A percentile compares a stretch with the other conserved stretches of the same genome.
phyloP scores from a whole-genome alignment of 2,888 invertebrate species.

The Caenorhabditis sulstoni region DNA sequence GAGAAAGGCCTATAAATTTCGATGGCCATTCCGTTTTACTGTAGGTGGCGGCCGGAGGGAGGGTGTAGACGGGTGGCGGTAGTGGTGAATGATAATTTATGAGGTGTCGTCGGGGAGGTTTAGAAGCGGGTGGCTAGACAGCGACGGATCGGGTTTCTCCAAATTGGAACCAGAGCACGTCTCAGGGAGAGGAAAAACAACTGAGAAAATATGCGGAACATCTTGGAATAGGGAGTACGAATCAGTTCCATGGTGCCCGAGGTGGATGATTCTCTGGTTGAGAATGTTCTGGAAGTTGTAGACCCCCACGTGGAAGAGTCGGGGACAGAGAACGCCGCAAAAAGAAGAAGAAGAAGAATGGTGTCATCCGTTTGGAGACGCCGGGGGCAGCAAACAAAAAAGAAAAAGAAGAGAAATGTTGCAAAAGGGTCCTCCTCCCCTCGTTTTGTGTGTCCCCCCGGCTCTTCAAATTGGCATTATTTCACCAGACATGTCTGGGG shows the following conservation, averaged over 20 bases:
- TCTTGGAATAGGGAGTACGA: neutral
- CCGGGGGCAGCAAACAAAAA: conserved; percentile 5
- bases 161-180: conserved; percentile 40
- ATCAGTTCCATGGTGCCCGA: too few relatives aligned
- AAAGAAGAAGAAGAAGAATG: neutral
- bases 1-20: conserved; percentile 41
- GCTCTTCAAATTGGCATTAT: conserved; percentile 52
- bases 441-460: conserved; percentile 12
- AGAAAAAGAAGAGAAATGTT: conserved; percentile 28
- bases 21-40: conserved; percentile 27
- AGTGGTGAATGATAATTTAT: conserved; percentile 38
- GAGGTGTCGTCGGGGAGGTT: conserved; percentile 13
- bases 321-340: neutral
- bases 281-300: too few relatives aligned
- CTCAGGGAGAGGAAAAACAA: conserved; percentile 21
- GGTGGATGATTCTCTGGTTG: too few relatives aligned
- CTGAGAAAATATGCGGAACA: neutral
- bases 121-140: neutral
- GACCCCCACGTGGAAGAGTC: conserved; percentile 2
- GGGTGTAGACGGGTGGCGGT: neutral
- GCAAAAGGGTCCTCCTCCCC: conserved; percentile 25
- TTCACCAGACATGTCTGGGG: conserved; percentile 53
- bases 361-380: neutral
- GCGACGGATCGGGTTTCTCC: conserved; percentile 30
- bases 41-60: conserved; percentile 16